Evolutionary conservation across 2,888 invertebrate species (phyloP), one percentile per base, ranked within the genome.

Genomic region (Drosophila emarginata): DNA sequence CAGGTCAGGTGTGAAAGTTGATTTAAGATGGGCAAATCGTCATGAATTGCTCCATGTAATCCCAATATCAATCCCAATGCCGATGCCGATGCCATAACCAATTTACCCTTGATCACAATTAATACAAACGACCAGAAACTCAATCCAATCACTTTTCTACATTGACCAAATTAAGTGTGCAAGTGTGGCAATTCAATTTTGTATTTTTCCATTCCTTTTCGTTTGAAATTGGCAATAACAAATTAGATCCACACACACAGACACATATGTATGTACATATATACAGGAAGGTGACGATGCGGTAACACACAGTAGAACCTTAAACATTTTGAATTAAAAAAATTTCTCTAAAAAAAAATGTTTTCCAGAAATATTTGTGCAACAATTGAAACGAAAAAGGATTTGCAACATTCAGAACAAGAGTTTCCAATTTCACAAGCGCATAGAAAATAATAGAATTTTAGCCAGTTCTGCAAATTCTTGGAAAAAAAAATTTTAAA

Each of bases 1-100:
- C 73, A 66, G 67, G 28, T 80, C 68, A 78, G 68, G 77, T 77
- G 81, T 74, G 63, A 78, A 81, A 74, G 64, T 67, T 72, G 71
- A 72, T 45, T 65, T 50, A 57, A 60, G 58, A 59, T 59, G 51
- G 54, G 36, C 50, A 52, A 59, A 21, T 53, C 18, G 45, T 12
- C 45, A 21, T 21, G 45, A 45, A 21, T 4, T 18, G 18, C 12
- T 18, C 2, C 18, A 12, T 45, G 21, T 45, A 45, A 45, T 45
- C 45, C 45, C 21, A 36, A 15, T 18, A 12, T 9, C 32, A 54
- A 54, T 18, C 36, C 15, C 32, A 32, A 54, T 39, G 18, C 36
- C 21, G 37, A 53, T 32, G 32, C 36, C 15, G 12, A 54, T 54
- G 54, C 18, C 54, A 54, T 54, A 54, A 54, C 54, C 54, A 54